Evolutionary conservation across 2,888 invertebrate genomes (phyloP).

Genomic region (Lacanobia oleracea): DNA sequence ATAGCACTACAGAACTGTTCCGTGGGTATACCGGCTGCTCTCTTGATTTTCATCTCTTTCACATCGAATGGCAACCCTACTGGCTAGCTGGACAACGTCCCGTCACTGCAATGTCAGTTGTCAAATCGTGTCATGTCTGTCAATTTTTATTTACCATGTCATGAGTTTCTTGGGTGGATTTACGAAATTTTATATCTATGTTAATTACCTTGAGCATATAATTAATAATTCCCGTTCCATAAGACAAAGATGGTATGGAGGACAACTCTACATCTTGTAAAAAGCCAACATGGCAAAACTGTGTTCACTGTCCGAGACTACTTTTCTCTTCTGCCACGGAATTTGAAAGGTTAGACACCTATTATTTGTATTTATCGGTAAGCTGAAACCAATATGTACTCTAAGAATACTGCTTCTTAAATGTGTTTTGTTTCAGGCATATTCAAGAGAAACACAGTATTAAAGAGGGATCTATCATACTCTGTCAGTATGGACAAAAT

Average conservation of each 20-base stretch:
- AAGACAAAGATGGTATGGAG: conserved; percentile 88
- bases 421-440: conserved; percentile 90
- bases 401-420: conserved; percentile 10
- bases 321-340: conserved; percentile 90
- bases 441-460: conserved; percentile 95
- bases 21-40: too few relatives aligned
- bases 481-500: conserved; percentile 97
- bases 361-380: conserved; percentile 36
- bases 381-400: conserved; percentile 8
- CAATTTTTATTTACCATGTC: conserved; percentile 66
- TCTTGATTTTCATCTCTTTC: too few relatives aligned
- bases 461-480: conserved; percentile 95
- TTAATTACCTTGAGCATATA: conserved; percentile 48
- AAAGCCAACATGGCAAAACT: conserved; percentile 91
- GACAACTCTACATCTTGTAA: conserved; percentile 79
- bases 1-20: too few relatives aligned
- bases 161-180: conserved; percentile 65
- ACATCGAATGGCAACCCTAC: too few relatives aligned
- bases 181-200: conserved; percentile 53
- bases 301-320: conserved; percentile 91
- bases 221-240: conserved; percentile 51
- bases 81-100: too few relatives aligned
- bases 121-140: conserved; percentile 55
- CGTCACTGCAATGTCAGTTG: conserved; percentile 25
- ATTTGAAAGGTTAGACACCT: conserved; percentile 90